Evolutionary conservation across 2,797 vertebrate genomes (phyloP), one percentile per base, ranked within the genome.

Genomic region (Enteromius mattozi): DNA sequence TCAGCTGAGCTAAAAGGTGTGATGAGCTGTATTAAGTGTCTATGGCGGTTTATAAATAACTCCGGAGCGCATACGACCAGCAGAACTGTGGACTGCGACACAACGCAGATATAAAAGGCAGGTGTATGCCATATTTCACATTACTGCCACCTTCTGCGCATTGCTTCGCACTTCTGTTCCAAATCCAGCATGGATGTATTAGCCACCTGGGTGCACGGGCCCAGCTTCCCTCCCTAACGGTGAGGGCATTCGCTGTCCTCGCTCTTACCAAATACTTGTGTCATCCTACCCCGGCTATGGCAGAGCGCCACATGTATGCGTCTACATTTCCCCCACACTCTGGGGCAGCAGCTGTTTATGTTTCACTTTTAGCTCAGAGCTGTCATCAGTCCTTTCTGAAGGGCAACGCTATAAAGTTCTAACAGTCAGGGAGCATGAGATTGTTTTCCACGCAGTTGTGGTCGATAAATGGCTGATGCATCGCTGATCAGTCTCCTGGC

Each of bases 41-140:
- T 86, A 68, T 30, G 83, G 84, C 76, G 21, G 90, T 91, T 92
- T 92, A 93, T 93, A 93, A 94, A 95, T 93, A 94, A 89, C 89
- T 88, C 71, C 85, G 37, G 66, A 87, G 86, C 49, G 80, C 89
- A 89, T 90, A 85, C 71, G 68, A 82, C 84, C 84, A 63, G 56
- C 49, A 27, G 45, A 66, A 71, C 4, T 24, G 6, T 24, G 71
- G 17, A 47, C 61, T 16, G 27, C 37, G 35, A 49, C 30, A 30
- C 17, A 1, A 33, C 7, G 3, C 54, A 80, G 59, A 42, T 37
- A 88, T 71, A 85, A 76, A 80, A 51, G 82, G 72, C 88, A 89
- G 92, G 90, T 91, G 89, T 56, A 76, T 81, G 79, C 66, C 83
- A 75, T 88, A 78, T 82, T 80, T 61, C 59, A 54, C 66, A 21